Conservation (phyloP, 1,140 invertebrate genomes). For the Orchesella cincta region DNA sequence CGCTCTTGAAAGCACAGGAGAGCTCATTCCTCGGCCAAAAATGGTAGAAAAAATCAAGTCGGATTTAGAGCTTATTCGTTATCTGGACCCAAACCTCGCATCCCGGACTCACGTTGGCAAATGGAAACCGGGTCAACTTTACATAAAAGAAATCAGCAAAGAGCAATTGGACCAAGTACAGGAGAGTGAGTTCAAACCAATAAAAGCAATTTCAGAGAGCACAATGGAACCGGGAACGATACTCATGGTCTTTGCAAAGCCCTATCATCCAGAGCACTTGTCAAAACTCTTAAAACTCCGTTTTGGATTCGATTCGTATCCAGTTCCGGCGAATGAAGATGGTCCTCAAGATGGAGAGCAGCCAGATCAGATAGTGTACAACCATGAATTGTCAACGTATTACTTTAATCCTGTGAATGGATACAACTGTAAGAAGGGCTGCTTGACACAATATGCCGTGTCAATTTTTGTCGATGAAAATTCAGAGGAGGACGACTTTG, state of each 20-base stretch:
- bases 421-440: slow-evolving; percentile 33
- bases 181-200: slow-evolving; percentile 35
- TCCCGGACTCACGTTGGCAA: slow-evolving; percentile 29
- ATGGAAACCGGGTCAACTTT: slow-evolving; percentile 36
- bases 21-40: slow-evolving; percentile 21
- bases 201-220: slow-evolving; percentile 18
- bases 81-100: slow-evolving; percentile 21
- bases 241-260: slow-evolving; percentile 30
- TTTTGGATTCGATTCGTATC: slow-evolving; percentile 34
- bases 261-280: slow-evolving; percentile 39
- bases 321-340: not conserved
- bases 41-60: slow-evolving; percentile 30
- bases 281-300: slow-evolving; percentile 26
- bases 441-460: slow-evolving; percentile 31
- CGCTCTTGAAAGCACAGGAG: slow-evolving; percentile 32
- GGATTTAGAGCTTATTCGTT: slow-evolving; percentile 34
- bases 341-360: not conserved
- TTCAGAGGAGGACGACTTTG: slow-evolving; percentile 11
- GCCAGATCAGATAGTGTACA: slow-evolving; percentile 29
- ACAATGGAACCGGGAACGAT: slow-evolving; percentile 3
- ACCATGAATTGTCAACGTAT: slow-evolving; percentile 36
- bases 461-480: slow-evolving; percentile 31
- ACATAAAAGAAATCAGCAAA: slow-evolving; percentile 26
- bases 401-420: slow-evolving; percentile 39
- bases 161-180: slow-evolving; percentile 28